Evolutionary conservation across 2,888 invertebrate genomes (phyloP), one percentile per base, ranked within the genome.

Genomic region (Reticulitermes lucifugus): DNA sequence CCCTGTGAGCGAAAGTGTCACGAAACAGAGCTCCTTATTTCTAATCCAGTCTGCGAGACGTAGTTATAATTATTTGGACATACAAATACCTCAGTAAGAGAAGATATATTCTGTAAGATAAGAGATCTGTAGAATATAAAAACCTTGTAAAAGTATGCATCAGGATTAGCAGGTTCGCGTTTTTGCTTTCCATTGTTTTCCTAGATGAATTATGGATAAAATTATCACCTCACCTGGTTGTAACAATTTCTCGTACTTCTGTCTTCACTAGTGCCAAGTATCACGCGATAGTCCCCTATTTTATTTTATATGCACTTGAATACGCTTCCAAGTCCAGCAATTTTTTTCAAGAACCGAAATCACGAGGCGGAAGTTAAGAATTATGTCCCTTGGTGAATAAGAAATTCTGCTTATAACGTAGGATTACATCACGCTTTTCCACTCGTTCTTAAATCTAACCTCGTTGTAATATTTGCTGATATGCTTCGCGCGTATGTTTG

Each of bases 301-400:
- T 79, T 55, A 25, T 55, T 51, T 79, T 25, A 77, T 79, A 79
- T 79, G 29, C 51, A 51, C 79, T 25, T 46, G 79, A 79, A 79
- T 79, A 79, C n/a, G 51, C 55, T 79, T 79, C 79, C 79, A 65
- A 65, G n/a, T 25, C 9, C n/a, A n/a, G n/a, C 25, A 25, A 4
- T n/a, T n/a, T n/a, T 65, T n/a, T 65, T 65, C n/a, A 65, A 65
- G 55, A 18, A 1, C 55, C 18, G 18, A 18, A 5, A 55, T 14
- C 65, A n/a, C 65, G 25, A 25, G 25, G 65, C n/a, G 65, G 65
- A 65, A 65, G 65, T n/a, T 25, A 65, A 65, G 25, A 65, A 65
- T 18, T 46, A 60, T 22, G 18, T 60, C 21, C 14, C 60, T 1
- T 60, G 4, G 1, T 21, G 60, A 60, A 60, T 1, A 60, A 14